These are phyloP conservation scores for Thalassoma bifasciatum DNA, from an alignment of 2,113 vertebrate genomes.

Conservation along the genomic window DNA sequence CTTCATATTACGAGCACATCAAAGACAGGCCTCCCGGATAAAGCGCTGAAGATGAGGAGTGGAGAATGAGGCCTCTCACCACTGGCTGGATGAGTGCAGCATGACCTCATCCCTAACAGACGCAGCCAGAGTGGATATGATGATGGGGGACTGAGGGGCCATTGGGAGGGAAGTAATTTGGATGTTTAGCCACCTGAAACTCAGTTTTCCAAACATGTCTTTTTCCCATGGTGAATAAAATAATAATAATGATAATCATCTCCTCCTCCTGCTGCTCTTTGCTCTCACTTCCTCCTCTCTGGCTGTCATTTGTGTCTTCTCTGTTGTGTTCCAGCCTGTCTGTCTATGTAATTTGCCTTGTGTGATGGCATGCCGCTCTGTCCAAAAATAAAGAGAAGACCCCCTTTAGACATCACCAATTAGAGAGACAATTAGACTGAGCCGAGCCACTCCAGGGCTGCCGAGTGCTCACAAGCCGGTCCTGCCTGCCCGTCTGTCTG, in stretches of 20 bases:
- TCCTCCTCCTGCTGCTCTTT: constrained; percentile 36
- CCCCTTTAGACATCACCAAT: constrained; percentile 96
- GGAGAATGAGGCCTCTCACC: constrained; percentile 77
- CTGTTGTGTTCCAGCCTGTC: constrained; percentile 78
- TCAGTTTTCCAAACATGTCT: constrained; percentile 71
- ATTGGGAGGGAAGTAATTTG: constrained; percentile 65
- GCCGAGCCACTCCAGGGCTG: constrained; percentile 88
- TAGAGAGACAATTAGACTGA: constrained; percentile 96
- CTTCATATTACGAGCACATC: constrained; percentile 87
- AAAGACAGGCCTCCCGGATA: constrained; percentile 78
- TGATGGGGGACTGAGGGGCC: constrained; percentile 51
- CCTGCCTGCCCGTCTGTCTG: constrained; percentile 78
- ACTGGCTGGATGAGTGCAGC: constrained; percentile 81
- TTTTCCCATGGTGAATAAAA: constrained; percentile 69
- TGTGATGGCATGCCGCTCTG: constrained; percentile 85
- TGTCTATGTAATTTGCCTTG: constrained; percentile 84
- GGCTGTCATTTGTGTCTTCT: constrained; percentile 58
- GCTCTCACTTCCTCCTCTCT: constrained; percentile 52
- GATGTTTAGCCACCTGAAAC: constrained; percentile 80
- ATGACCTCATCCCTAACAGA: constrained; percentile 83
- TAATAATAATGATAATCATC: constrained; percentile 70
- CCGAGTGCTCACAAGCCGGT: constrained; percentile 83
- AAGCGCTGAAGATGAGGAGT: constrained; percentile 67
- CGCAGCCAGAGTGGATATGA: constrained; percentile 79
- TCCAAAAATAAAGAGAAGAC: constrained; percentile 87